phyloP scores from a whole-genome alignment of 2,113 vertebrate genomes.

The Erpornis zantholeuca region DNA sequence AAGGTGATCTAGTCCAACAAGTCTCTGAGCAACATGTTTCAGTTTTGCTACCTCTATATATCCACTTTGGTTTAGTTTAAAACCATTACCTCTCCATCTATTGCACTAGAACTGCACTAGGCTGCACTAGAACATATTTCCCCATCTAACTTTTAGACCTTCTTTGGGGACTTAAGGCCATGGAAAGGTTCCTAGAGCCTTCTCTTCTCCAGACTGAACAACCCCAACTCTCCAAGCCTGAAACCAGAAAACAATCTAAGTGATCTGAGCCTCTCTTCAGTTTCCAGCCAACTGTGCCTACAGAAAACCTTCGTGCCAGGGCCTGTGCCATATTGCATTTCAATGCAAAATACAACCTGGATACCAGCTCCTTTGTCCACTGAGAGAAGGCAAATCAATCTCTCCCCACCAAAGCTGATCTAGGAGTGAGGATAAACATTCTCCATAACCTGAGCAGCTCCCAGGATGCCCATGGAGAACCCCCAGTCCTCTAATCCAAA shows the following conservation, averaged over 20 bases:
- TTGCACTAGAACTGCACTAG: not conserved
- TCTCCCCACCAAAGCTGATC: not conserved
- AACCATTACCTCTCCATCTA: not conserved
- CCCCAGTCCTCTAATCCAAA: not conserved
- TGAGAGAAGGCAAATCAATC: not conserved
- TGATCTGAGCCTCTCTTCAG: not conserved
- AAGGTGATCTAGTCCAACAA: not conserved
- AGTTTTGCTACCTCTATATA: not conserved
- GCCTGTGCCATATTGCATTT: not conserved
- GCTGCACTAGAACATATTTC: not conserved
- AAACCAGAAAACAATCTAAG: not conserved
- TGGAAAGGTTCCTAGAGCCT: not conserved
- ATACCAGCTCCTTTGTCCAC: not conserved
- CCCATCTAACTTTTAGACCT: not conserved
- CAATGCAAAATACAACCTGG: not conserved
- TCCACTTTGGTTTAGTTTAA: not conserved
- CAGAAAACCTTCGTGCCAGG: fast-evolving
- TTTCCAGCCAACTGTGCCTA: not conserved
- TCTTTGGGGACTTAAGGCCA: not conserved
- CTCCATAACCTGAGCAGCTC: not conserved
- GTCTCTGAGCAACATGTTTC: not conserved
- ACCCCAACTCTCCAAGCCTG: not conserved
- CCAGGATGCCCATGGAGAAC: not conserved
- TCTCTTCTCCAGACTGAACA: not conserved
- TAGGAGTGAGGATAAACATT: not conserved